Conservation (phyloP, 2,113 vertebrate genomes). For the Chaetops frenatus region DNA sequence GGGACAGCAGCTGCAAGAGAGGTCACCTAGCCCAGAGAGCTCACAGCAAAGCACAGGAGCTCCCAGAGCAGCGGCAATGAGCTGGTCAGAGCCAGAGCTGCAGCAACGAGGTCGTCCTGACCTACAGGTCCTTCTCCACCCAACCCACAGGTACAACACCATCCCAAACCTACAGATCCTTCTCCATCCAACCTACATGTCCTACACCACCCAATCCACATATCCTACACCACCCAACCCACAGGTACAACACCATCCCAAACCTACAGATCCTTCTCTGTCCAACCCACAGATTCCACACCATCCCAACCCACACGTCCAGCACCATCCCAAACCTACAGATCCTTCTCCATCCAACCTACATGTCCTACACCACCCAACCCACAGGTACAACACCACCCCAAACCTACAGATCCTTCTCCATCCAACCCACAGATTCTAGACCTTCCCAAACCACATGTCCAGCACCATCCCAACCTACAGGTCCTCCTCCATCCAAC, state of each 20-base stretch:
- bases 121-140: neutral
- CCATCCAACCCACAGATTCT: neutral
- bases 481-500: neutral
- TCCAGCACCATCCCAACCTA: neutral
- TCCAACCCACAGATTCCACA: neutral
- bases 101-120: neutral
- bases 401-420: neutral
- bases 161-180: neutral
- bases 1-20: neutral
- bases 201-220: too few species aligned
- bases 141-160: rapidly evolving
- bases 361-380: neutral
- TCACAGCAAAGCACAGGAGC: neutral
- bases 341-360: neutral
- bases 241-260: too few species aligned
- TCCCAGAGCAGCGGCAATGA: neutral
- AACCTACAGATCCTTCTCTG: neutral
- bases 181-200: neutral
- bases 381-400: rapidly evolving
- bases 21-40: neutral
- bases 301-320: neutral
- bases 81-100: neutral
- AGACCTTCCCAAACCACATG: neutral
- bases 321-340: neutral
- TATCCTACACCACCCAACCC: too few species aligned